These are phyloP conservation scores for Hippolais icterina DNA, from an alignment of 2,113 vertebrate genomes.

Conservation along the genomic window DNA sequence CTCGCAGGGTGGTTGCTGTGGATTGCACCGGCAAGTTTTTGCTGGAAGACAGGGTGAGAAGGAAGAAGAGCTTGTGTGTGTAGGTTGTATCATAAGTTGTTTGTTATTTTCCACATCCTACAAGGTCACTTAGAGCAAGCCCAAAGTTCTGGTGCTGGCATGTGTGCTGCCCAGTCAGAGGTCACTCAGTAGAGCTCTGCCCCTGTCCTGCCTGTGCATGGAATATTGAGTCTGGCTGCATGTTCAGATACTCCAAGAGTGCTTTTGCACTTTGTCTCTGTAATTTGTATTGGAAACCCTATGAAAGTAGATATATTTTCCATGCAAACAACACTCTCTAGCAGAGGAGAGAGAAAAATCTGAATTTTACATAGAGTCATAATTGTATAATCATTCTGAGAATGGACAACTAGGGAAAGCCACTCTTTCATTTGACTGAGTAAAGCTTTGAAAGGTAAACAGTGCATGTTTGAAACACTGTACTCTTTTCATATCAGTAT, in stretches of 20 bases:
- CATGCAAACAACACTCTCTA: neutral
- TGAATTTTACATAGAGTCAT: neutral
- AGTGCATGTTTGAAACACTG: neutral
- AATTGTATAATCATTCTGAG: neutral
- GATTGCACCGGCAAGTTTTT: neutral
- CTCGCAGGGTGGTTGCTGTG: neutral
- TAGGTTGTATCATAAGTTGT: fast-evolving
- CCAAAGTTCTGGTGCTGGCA: fast-evolving
- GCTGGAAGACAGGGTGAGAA: neutral
- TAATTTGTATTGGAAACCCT: neutral
- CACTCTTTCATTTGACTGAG: neutral
- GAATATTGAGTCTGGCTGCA: neutral
- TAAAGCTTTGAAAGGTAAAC: neutral
- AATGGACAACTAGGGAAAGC: neutral
- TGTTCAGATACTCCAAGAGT: neutral
- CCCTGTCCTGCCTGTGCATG: neutral
- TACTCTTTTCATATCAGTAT: neutral
- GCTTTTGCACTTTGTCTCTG: neutral
- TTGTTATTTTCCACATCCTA: neutral
- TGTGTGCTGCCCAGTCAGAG: neutral
- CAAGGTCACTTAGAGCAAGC: neutral
- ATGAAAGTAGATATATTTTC: neutral
- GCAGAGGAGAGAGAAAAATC: neutral
- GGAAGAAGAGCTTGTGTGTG: neutral
- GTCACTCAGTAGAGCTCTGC: neutral